Evolutionary conservation across 2,113 vertebrate genomes (phyloP).

Genomic region (Phalacrocorax pelagicus): DNA sequence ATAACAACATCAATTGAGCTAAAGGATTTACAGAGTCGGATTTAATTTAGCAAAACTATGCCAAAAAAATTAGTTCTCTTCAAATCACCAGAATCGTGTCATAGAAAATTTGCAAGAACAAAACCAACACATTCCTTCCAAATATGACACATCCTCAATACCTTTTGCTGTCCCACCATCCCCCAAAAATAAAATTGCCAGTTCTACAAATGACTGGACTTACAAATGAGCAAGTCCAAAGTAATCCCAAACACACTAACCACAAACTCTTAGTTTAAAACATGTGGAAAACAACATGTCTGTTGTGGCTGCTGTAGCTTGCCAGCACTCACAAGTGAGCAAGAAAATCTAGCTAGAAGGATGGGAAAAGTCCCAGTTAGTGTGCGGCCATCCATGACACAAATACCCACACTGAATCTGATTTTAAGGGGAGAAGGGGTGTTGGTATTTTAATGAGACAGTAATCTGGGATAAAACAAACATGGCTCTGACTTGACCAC

Average conservation of each 20-base stretch:
- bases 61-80: not conserved
- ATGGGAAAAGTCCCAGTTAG: not conserved
- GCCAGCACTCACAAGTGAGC: not conserved
- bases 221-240: not conserved
- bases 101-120: not conserved
- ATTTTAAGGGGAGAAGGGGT: not conserved
- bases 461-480: not conserved
- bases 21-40: not conserved
- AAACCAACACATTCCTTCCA: not conserved
- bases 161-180: not conserved
- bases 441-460: not conserved
- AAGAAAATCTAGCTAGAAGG: not conserved
- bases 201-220: not conserved
- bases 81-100: not conserved
- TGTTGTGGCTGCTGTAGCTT: not conserved
- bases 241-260: not conserved
- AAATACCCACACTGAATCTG: not conserved
- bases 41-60: not conserved
- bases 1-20: not conserved
- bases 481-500: not conserved
- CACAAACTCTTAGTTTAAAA: not conserved
- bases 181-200: not conserved
- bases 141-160: not conserved
- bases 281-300: fast-evolving
- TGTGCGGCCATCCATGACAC: not conserved